phyloP scores from a whole-genome alignment of 2,113 vertebrate genomes.

The Dasyprocta punctata region DNA sequence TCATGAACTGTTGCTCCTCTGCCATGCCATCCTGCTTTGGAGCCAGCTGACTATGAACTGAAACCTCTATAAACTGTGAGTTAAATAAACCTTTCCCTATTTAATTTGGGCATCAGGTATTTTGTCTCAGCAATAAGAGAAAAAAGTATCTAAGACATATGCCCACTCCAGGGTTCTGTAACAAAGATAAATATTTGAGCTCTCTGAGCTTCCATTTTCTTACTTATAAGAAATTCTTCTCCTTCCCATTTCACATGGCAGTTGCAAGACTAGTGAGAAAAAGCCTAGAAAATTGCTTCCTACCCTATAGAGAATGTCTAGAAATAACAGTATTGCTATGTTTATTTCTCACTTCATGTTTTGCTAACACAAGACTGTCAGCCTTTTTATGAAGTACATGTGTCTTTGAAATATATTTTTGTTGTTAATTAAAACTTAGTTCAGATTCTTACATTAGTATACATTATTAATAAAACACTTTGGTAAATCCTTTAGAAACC shows the following conservation, averaged over 20 bases:
- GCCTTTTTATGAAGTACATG: neutral
- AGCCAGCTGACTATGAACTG: neutral
- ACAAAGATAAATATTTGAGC: neutral
- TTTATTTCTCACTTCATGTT: slow-evolving; percentile 1
- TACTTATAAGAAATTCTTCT: neutral
- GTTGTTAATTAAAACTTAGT: slow-evolving; percentile 9
- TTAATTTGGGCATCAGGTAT: neutral
- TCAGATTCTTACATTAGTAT: neutral
- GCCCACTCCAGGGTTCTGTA: neutral
- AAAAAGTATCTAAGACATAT: neutral
- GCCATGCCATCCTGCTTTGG: neutral
- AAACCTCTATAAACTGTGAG: neutral
- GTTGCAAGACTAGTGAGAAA: neutral
- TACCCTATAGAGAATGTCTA: neutral
- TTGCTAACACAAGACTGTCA: neutral
- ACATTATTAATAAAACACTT: neutral
- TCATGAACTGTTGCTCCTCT: too few relatives aligned
- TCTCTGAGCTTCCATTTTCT: neutral
- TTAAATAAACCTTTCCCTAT: neutral
- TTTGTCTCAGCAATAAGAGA: neutral
- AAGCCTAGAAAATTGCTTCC: neutral
- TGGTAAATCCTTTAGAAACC: neutral
- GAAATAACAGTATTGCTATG: neutral
- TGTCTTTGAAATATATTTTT: neutral
- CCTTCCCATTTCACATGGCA: neutral